Base-by-base conservation (phyloP, 2,113 vertebrate species). In the Raja brachyura region DNA sequence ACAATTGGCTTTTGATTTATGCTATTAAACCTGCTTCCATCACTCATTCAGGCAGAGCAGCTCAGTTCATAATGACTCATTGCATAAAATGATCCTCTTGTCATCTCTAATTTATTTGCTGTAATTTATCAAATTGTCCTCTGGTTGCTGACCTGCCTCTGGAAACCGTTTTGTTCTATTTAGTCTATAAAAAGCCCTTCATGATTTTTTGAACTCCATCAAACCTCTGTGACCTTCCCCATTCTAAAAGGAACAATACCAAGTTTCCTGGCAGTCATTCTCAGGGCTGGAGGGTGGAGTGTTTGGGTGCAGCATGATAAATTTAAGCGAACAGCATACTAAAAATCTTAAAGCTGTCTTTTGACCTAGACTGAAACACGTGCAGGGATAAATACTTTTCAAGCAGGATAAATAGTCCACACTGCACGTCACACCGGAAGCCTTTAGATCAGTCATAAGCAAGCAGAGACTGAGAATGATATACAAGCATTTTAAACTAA, bases 361-460 rank as follows among this genome's bases (percentile, higher is more conserved):
- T 88, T 63, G 61, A 63, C 3, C 83, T 31, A 18, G 63, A 16
- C 59, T 31, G 83, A 66, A n/a, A 63, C 83, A 66, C 83, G 28
- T 88, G 83, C 83, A 66, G n/a, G 61, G 83, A 88, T 63, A 66
- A 88, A 88, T 88, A 28, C 83, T 88, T 88, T 88, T 6, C 83
- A 88, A n/a, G 28, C 83, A 16, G 83, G 83, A 31, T 61, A 63
- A 88, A 61, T 88, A 88, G 59, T 66, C 59, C 83, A 88, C 83
- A 88, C 18, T 20, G n/a, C 56, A 31, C 61, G 11, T 88, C 83
- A 88, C 59, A 33, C 1, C 14, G 75, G 1, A 77, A 77, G n/a
- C 11, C 59, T n/a, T 88, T 88, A 88, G 28, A n/a, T 31, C 28
- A 14, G 63, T 61, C 63, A 59, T 5, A 61, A 86, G 25, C 56